Percentiles rank a stretch among this genome's conserved stretches.
Conservation (phyloP, 2,797 vertebrate genomes). For the Mycteria americana region DNA sequence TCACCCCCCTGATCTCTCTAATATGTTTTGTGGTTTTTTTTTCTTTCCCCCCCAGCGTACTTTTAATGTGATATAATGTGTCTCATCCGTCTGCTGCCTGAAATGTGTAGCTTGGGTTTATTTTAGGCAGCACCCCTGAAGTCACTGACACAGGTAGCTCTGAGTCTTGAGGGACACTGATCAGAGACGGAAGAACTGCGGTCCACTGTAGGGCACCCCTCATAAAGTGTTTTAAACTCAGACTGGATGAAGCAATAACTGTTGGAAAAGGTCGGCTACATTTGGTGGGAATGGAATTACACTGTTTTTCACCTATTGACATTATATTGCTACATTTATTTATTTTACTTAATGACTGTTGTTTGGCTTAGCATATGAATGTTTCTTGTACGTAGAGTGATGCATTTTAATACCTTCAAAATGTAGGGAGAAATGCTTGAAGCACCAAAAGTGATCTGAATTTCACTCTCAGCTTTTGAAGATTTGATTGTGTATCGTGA, state of each 20-base stretch:
- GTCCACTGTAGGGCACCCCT: neutral
- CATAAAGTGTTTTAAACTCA: neutral
- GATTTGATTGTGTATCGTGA: neutral
- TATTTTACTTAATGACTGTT: neutral
- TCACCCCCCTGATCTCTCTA: neutral
- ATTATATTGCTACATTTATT: neutral
- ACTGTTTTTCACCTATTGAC: neutral
- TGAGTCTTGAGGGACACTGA: neutral
- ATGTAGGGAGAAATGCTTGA: neutral
- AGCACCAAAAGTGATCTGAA: neutral
- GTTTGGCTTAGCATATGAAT: neutral
- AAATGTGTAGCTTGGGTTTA: neutral
- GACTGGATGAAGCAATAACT: neutral
- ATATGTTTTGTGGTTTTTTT: no score
- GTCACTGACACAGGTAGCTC: neutral
- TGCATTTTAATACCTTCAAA: neutral
- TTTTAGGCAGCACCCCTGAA: neutral
- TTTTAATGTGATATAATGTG: neutral
- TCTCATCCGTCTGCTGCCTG: neutral
- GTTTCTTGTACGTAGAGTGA: neutral
- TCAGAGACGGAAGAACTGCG: neutral
- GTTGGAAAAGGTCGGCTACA: neutral
- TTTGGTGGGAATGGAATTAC: neutral
- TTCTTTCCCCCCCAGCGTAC: rapidly evolving
- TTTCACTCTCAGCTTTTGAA: neutral